Base-by-base conservation (phyloP, 2,797 vertebrate species). In the Caiman crocodilus region DNA sequence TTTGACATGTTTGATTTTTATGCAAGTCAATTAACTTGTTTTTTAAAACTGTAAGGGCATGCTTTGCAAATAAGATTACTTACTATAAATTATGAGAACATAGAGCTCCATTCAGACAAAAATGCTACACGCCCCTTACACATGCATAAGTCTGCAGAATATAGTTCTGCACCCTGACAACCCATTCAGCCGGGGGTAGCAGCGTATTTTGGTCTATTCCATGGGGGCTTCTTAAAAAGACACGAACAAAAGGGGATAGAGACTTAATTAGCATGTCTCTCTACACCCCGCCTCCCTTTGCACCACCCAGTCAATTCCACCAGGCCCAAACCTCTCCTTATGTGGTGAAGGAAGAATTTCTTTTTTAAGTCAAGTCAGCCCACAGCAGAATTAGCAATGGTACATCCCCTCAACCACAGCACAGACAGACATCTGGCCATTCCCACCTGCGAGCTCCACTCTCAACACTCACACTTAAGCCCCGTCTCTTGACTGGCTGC, bases 41-140 rank as follows among this genome's bases (percentile, higher is more conserved):
- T 98, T 97, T 97, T 97, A 97, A 97, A 98, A 98, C 96, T 97
- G 97, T 97, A 98, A 97, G 96, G 97, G 97, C 97, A 98, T 97
- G 97, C 98, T 98, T 98, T 98, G 97, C 97, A 98, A 98, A 98
- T 98, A 98, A 98, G 98, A 98, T 98, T 98, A 98, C 97, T 98
- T 98, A 98, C 97, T 98, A 98, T 98, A 98, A 98, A 98, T 98
- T 98, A 98, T 97, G 97, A 96, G 97, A 98, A 98, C 97, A 98
- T 97, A 98, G 97, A 97, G 96, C 96, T 96, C 97, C 98, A 98
- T 98, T 98, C 98, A 98, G 97, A 98, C 97, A 98, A 97, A 96
- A 97, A 98, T 98, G 97, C 95, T 97, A 97, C 97, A 97, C 97
- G 90, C 97, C 97, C 96, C 96, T 98, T 96, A 93, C 97, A 96